Base-by-base conservation (phyloP, 2,797 vertebrate species). In the Poecilia wingei region DNA sequence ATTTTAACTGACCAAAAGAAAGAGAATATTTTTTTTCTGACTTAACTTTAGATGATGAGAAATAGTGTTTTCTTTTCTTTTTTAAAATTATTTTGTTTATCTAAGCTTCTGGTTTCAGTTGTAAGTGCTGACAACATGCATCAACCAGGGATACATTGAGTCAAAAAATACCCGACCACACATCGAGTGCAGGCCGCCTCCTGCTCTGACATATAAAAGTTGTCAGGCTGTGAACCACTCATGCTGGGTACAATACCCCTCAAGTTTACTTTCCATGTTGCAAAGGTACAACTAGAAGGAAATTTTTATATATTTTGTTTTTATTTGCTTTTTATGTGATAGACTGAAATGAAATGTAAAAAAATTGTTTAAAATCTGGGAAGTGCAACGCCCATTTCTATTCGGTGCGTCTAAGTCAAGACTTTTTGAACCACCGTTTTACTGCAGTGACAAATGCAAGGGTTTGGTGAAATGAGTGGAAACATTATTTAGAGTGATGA, bases 71-170 rank as follows among this genome's bases (percentile, higher is more conserved):
- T 49, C 5, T 49, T 20, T 6, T 8, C 8, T 53, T 53, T 25
- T 25, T 22, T 53, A 8, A 22, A 1, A 3, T 9, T 0, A 53
- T 53, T 25, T 25, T 25, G 22, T 53, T 22, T 25, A 25, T 53
- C 22, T 53, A 53, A 53, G 3, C 51, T 25, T 53, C 8, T 53
- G 51, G 51, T 53, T 53, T 53, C 51, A 53, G 51, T n/a, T 79
- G 45, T 73, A 20, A 79, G 79, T 77, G 83, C 79, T 89, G 75
- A 90, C 75, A 90, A 13, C 71, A 74, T 81, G 79, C 79, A 85
- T 69, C 69, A 79, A 74, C 81, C 79, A 82, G 75, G 53, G 87
- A 61, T 33, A n/a, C 13, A 61, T 49, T 75, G 47, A 77, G 78
- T 45, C 8, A 77, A 47, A 18, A 46, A 72, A 64, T 3, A 31